Conservation (phyloP, 23 tunicate species). For the Ascidia mentula region DNA sequence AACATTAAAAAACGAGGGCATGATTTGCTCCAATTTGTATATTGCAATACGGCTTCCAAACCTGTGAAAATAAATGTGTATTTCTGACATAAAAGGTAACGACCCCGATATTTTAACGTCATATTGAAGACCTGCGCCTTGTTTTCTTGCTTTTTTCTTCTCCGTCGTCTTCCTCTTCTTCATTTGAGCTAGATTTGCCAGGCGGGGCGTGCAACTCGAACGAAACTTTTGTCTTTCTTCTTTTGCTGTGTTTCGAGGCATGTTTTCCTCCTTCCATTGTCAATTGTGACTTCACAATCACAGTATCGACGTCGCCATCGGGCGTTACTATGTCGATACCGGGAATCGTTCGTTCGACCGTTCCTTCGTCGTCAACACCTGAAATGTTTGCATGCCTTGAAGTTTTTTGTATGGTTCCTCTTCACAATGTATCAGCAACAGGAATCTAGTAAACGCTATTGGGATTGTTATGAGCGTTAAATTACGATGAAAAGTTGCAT, state of each 20-base stretch:
- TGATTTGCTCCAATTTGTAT: no score
- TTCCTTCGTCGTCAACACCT: neutral
- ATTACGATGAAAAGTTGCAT: no score
- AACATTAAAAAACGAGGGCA: no score
- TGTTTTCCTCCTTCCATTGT: neutral
- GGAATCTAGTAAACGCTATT: no score
- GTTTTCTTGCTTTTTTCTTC: neutral
- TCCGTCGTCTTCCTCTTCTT: neutral
- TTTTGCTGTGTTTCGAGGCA: neutral
- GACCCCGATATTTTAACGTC: no score
- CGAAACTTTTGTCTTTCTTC: slow-evolving; percentile 25
- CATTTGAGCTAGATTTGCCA: slow-evolving; percentile 32
- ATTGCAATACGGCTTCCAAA: no score
- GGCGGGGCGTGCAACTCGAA: slow-evolving; percentile 41
- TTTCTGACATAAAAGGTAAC: no score
- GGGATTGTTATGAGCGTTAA: no score
- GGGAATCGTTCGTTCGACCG: neutral
- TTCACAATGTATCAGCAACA: no score
- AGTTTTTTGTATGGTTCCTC: no score
- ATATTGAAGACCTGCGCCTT: neutral
- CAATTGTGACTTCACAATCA: neutral
- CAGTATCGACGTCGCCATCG: neutral
- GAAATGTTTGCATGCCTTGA: no score
- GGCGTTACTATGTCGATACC: slow-evolving; percentile 17
- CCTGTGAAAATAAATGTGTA: no score